phyloP scores from a whole-genome alignment of 2,113 vertebrate genomes.

The Thermophis baileyi region DNA sequence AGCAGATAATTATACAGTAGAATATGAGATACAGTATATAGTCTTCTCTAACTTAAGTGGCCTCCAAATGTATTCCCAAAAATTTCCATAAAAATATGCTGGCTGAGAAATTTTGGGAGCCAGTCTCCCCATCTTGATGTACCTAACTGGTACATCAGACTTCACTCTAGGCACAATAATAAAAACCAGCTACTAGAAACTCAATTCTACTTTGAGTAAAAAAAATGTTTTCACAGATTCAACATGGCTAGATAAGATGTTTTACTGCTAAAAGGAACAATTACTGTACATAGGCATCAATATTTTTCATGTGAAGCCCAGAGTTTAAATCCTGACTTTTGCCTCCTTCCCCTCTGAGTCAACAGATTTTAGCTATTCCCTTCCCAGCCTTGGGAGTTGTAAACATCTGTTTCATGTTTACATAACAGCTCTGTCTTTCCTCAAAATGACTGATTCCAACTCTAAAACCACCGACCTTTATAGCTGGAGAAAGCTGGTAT shows the following conservation, averaged over 20 bases:
- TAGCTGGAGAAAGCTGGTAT: not conserved
- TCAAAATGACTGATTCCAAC: not conserved
- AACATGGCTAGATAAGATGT: not conserved
- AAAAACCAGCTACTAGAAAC: not conserved
- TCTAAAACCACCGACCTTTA: not conserved
- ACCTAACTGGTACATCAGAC: not conserved
- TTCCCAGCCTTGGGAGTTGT: not conserved
- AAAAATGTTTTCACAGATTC: not conserved
- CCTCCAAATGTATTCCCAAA: not conserved
- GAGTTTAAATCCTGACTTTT: not conserved
- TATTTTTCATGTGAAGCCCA: not conserved
- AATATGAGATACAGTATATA: not conserved
- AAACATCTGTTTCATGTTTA: not conserved
- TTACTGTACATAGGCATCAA: not conserved
- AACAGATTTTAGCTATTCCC: not conserved
- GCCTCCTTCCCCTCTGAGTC: not conserved
- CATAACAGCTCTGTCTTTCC: not conserved
- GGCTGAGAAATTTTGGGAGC: not conserved
- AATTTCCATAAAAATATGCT: not conserved
- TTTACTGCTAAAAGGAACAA: not conserved
- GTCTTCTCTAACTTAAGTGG: not conserved
- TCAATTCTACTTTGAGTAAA: not conserved
- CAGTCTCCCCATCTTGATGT: not conserved
- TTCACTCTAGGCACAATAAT: not conserved
- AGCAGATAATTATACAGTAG: not conserved